Percentiles rank a stretch among this genome's conserved stretches.
These are phyloP conservation scores for Zoroaster sp. DNA, from an alignment of 53 echinoderm and acorn worm species.

Conservation along the genomic window DNA sequence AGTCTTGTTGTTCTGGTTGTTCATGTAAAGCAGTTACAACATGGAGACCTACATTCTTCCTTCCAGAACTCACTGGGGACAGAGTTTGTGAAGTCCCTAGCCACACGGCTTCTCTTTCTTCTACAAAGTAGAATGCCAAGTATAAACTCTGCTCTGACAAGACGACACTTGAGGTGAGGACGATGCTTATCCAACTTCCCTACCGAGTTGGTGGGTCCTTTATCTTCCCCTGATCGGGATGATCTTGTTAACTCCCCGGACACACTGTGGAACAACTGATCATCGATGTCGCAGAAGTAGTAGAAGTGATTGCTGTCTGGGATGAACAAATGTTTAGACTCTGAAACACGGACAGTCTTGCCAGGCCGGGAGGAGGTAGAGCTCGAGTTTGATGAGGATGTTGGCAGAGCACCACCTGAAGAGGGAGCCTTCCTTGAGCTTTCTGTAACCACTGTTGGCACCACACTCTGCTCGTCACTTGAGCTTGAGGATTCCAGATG, in stretches of 20 bases:
- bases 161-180: constrained; percentile 15
- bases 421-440: not conserved
- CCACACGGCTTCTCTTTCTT: constrained; percentile 12
- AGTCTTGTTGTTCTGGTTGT: too few species aligned
- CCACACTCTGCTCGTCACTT: not conserved
- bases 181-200: not conserved
- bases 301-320: constrained; percentile 49
- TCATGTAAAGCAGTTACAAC: constrained; percentile 13
- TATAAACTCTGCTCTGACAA: constrained; percentile 20
- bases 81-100: not conserved
- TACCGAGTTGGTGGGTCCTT: not conserved
- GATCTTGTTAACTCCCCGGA: constrained; percentile 11
- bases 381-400: not conserved
- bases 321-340: constrained; percentile 3
- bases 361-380: not conserved
- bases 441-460: not conserved
- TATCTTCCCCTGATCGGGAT: not conserved
- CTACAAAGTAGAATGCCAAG: constrained; percentile 24
- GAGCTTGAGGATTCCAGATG: not conserved
- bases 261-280: constrained; percentile 30
- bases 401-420: not conserved
- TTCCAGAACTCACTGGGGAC: constrained; percentile 20
- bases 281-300: constrained; percentile 61
- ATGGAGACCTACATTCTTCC: not conserved
- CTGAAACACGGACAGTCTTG: not conserved